These are phyloP conservation scores for Notiomystis cincta DNA, from an alignment of 2,113 vertebrate genomes.

Conservation along the genomic window DNA sequence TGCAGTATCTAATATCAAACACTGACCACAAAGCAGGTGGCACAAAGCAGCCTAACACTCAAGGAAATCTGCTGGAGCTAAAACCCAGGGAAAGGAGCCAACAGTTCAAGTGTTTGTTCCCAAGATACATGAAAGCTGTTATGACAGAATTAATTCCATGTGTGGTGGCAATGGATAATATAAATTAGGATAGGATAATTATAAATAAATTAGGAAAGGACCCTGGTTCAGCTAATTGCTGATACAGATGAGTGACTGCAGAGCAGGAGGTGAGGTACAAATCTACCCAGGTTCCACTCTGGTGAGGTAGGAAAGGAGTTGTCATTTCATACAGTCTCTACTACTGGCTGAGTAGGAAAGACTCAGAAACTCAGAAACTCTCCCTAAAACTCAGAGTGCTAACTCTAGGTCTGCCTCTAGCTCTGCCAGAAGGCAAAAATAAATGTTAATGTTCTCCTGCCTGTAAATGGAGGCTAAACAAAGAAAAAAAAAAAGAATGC, in stretches of 20 bases:
- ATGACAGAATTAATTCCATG: neutral
- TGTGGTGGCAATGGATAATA: rapidly evolving
- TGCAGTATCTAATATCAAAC: neutral
- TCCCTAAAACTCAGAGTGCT: neutral
- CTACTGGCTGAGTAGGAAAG: neutral
- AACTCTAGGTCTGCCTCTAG: neutral
- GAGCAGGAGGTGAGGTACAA: neutral
- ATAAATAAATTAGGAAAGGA: neutral
- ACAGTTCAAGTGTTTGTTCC: neutral
- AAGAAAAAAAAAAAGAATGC: rapidly evolving
- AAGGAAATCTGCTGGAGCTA: neutral
- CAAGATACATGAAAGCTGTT: neutral
- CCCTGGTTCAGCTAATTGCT: neutral
- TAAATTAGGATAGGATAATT: neutral
- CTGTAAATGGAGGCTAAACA: neutral
- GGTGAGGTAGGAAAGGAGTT: neutral
- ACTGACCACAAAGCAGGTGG: neutral
- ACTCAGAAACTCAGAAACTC: neutral
- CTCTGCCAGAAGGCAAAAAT: neutral
- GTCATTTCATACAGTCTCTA: neutral
- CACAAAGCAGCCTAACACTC: neutral
- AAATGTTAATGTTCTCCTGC: neutral
- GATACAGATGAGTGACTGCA: no score
- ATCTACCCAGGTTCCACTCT: neutral
- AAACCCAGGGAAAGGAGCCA: neutral